A percentile compares a stretch with the other conserved stretches of the same genome.
phyloP scores from a whole-genome alignment of 2,888 invertebrate species.

The Ectobius pallidus region DNA sequence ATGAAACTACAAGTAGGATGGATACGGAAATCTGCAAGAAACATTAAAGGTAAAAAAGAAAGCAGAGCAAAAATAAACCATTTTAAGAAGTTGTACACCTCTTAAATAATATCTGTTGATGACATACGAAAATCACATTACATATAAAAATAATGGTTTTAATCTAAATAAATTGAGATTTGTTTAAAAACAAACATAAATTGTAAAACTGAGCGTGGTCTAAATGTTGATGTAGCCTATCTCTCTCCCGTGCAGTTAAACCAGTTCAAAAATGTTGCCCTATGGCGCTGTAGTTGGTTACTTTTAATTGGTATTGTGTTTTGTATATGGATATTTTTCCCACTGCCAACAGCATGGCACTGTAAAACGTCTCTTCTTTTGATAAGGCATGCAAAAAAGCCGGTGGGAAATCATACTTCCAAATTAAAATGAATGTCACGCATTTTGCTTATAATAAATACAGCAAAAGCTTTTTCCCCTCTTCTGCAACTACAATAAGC shows the following conservation, averaged over 20 bases:
- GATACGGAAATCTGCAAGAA: too few species aligned
- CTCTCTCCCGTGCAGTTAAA: not conserved
- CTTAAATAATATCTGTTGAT: too few species aligned
- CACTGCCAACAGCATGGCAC: not conserved
- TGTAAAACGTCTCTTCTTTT: not conserved
- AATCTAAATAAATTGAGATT: too few species aligned
- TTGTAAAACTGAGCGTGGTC: not conserved
- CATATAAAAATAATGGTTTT: too few species aligned
- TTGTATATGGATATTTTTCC: not conserved
- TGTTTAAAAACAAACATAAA: too few species aligned
- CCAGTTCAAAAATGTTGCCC: not conserved
- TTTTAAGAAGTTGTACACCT: too few species aligned
- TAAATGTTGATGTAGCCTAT: not conserved
- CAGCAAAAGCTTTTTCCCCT: not conserved
- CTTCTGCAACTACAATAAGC: not conserved
- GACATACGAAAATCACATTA: too few species aligned
- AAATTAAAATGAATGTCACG: not conserved
- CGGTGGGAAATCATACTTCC: not conserved
- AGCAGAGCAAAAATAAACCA: too few species aligned
- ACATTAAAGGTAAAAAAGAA: too few species aligned
- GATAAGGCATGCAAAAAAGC: not conserved
- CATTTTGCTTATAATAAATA: not conserved
- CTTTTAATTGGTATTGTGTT: slow-evolving; percentile 2
- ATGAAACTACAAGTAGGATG: too few species aligned
- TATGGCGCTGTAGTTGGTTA: not conserved